Evolutionary conservation across 35 echinoderm and acorn worm genomes (phyloP), one percentile per base, ranked within the genome.

Genomic region (Chiridota heheva): DNA sequence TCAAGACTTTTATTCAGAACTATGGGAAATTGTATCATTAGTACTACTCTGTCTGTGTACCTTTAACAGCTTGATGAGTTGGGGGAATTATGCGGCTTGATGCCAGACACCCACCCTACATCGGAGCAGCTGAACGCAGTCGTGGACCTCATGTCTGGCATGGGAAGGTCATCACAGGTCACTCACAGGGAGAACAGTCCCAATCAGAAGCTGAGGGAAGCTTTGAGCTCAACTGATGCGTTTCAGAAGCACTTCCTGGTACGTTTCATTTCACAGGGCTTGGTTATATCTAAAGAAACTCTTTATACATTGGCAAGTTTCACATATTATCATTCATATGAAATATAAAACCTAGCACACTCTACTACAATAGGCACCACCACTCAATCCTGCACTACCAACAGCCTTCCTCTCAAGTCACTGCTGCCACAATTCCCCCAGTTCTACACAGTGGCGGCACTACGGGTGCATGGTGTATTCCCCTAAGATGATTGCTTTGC

Each of bases 211-310:
- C 76, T 98, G 4, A 73, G 95, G 55, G 95, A 98, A 53, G 95
- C 95, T 69, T 73, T 98, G 0, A 98, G 89, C 59, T 98, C 95
- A 26, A 83, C 81, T 36, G 84, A 86, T 32, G 72, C 95, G n/a
- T 98, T 98, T 74, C 69, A 87, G 32, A 84, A 87, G 72, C 89
- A 91, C 42, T 98, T 81, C 62, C 74, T 98, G 81, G 95, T 98
- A 77, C 68, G 80, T 90, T 35, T n/a, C 4, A 15, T 36, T 16
- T n/a, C n/a, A 8, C n/a, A 51, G 8, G n/a, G 47, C n/a, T 12
- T n/a, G 8, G 8, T 51, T 51, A 51, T 8, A n/a, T 51, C 8
- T 51, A 10, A 51, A 51, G 22, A 51, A 12, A 51, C 47, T 12
- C 10, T 12, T 51, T 22, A 12, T 12, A 12, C 47, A 51, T 51